A percentile compares a stretch with the other conserved stretches of the same genome.
Evolutionary conservation across 2,113 vertebrate species (phyloP).

Genomic region (Takifugu bimaculatus): DNA sequence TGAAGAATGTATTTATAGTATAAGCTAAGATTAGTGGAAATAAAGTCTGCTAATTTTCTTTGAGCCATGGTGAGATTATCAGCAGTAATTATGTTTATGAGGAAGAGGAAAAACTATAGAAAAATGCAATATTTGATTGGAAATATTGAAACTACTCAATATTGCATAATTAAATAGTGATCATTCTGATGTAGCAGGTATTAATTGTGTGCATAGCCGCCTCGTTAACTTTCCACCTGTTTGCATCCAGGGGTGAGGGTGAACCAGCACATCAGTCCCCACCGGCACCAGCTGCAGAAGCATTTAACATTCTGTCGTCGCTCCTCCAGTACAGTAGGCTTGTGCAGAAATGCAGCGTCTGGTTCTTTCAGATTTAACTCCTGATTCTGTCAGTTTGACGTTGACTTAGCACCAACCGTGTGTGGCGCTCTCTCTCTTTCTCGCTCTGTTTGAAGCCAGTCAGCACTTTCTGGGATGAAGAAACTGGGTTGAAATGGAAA

Average conservation of each 20-base stretch:
- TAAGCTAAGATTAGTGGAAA: too few species aligned
- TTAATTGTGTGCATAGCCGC: constrained; percentile 3
- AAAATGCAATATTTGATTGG: too few species aligned
- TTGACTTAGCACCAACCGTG: constrained; percentile 54
- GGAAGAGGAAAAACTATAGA: too few species aligned
- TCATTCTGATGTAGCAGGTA: too few species aligned
- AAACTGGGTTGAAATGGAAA: constrained; percentile 31
- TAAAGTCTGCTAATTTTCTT: too few species aligned
- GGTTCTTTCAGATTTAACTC: constrained; percentile 21
- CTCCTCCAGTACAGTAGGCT: constrained; percentile 26
- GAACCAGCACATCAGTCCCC: constrained; percentile 2
- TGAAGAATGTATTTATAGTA: too few species aligned
- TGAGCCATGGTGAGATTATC: too few species aligned
- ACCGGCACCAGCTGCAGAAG: constrained; percentile 7
- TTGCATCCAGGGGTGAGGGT: constrained; percentile 46
- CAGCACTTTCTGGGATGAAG: constrained; percentile 50
- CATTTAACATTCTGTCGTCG: constrained; percentile 32
- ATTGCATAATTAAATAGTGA: too few species aligned
- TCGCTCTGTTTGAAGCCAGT: constrained; percentile 41
- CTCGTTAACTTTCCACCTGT: constrained; percentile 34
- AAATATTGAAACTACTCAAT: too few species aligned
- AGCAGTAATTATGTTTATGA: too few species aligned
- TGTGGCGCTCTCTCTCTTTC: constrained; percentile 53
- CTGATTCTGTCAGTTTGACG: constrained; percentile 37
- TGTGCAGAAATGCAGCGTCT: too few species aligned